These are phyloP conservation scores for Steatornis caripensis DNA, from an alignment of 2,113 vertebrate species.

Conservation along the genomic window DNA sequence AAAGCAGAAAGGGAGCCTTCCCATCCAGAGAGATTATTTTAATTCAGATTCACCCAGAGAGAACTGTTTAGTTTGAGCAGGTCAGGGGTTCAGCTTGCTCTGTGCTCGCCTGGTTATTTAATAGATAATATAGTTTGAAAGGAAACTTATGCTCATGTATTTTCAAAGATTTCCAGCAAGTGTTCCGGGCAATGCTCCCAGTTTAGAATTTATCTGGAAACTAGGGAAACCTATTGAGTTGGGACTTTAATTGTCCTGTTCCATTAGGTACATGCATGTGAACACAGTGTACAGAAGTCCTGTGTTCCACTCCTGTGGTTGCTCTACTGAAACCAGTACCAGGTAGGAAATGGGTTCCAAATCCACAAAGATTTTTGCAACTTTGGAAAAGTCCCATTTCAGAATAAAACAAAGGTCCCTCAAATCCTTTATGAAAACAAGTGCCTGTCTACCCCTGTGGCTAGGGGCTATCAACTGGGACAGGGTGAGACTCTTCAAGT, in stretches of 20 bases:
- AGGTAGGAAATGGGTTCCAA: neutral
- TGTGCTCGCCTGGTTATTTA: neutral
- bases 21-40: neutral
- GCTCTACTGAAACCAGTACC: neutral
- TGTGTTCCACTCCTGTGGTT: neutral
- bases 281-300: neutral
- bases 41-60: neutral
- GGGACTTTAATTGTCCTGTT: neutral
- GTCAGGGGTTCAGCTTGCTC: neutral
- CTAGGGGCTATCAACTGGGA: neutral
- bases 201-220: neutral
- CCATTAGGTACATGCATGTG: neutral
- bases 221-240: neutral
- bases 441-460: neutral
- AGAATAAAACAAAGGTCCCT: neutral
- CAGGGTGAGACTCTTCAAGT: neutral
- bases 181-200: neutral
- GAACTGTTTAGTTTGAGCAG: neutral
- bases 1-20: neutral
- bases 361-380: neutral
- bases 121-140: neutral
- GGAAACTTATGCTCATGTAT: neutral
- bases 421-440: neutral
- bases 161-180: conserved; percentile 15
- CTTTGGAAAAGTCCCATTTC: neutral